Base-by-base conservation (phyloP, 2,888 invertebrate genomes). In the Phaedon cochleariae region DNA sequence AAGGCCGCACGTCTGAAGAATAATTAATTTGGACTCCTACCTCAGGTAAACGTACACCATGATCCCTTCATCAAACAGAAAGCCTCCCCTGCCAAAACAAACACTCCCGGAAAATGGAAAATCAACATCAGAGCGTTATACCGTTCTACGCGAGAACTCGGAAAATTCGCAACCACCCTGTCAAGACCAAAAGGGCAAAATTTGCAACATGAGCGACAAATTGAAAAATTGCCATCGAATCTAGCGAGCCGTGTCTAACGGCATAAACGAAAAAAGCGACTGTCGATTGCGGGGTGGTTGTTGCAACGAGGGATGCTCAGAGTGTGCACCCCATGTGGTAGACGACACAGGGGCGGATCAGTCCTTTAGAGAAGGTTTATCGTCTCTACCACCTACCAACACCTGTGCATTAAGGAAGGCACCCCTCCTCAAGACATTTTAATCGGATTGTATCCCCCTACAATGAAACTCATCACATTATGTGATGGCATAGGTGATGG, bases 321-420 rank as follows among this genome's bases (percentile, higher is more conserved):
- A n/a, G 49, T 20, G 48, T 45, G 51, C 58, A 63, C 63, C 63
- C 63, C 58, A 63, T 48, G 45, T 46, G 45, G 46, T 45, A 51
- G 29, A 53, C 20, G 0, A 22, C 22, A 20, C 51, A 63, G 63
- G 58, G 63, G 15, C 45, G 63, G 63, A 59, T 45, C 22, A 0
- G 41, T 15, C 57, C 55, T 4, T 2, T 34, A 7, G 12, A 9
- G 34, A 12, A 12, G 6, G 34, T 7, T 34, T 34, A n/a, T n/a
- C n/a, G n/a, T n/a, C n/a, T n/a, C n/a, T n/a, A n/a, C n/a, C n/a
- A n/a, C n/a, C n/a, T n/a, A n/a, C n/a, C n/a, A n/a, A n/a, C n/a
- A n/a, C n/a, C n/a, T n/a, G n/a, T n/a, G n/a, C n/a, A n/a, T n/a
- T n/a, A n/a, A n/a, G n/a, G n/a, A n/a, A n/a, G n/a, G n/a, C n/a